phyloP scores from a whole-genome alignment of 1,140 invertebrate genomes.

The Amyelois transitella region DNA sequence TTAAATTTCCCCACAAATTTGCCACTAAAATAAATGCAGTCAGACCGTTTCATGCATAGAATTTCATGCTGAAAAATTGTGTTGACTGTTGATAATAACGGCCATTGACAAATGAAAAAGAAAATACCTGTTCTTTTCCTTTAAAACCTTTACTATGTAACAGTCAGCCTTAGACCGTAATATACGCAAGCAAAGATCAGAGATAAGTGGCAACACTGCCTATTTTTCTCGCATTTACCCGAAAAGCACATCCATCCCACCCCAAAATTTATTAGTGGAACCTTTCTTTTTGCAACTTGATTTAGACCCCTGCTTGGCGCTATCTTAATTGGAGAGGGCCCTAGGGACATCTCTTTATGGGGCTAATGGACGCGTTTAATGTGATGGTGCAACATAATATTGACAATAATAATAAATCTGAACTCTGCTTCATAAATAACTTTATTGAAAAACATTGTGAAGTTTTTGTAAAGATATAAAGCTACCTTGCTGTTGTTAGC shows the following conservation, averaged over 20 bases:
- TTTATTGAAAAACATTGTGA: not conserved
- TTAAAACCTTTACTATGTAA: conserved; percentile 12
- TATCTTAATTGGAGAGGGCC: conserved; percentile 57
- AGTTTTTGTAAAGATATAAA: no score
- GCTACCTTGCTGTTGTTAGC: no score
- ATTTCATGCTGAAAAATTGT: no score
- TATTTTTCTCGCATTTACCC: conserved; percentile 56
- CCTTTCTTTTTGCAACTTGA: conserved; percentile 49
- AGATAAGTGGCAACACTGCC: conserved; percentile 39
- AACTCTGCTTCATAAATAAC: not conserved
- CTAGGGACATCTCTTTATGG: conserved; percentile 6
- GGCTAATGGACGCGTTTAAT: not conserved
- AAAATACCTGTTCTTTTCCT: no score
- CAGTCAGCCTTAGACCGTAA: conserved; percentile 11
- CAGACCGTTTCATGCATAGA: no score
- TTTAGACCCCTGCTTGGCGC: conserved; percentile 35
- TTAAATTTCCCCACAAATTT: no score
- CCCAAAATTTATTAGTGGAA: conserved; percentile 52
- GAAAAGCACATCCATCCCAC: conserved; percentile 35
- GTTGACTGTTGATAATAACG: no score
- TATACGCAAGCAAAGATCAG: conserved; percentile 33
- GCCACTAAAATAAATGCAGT: no score
- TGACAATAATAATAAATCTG: not conserved
- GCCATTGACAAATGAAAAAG: no score
- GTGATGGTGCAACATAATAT: not conserved